Evolutionary conservation across 1,140 invertebrate genomes (phyloP), one percentile per base, ranked within the genome.

Genomic region (Zaprionus ghesquierei): DNA sequence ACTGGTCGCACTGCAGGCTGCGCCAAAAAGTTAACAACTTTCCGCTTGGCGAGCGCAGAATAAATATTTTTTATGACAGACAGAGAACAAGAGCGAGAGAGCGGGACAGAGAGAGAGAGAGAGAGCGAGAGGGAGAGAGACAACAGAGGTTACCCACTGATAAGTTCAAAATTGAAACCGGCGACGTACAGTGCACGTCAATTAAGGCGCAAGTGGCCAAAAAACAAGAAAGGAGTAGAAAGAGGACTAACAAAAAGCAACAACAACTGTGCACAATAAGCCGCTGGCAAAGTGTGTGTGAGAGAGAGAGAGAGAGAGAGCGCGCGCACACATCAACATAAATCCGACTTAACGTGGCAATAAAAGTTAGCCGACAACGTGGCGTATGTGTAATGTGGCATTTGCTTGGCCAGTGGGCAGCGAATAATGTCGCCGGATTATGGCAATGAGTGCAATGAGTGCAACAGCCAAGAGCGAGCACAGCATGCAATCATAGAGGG

Each of bases 341-440:
- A 85, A 85, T 85, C 78, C 81, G 77, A 85, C 81, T 85, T 86
- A 81, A 86, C 81, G 76, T 55, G 54, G 55, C 68, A 70, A 75
- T 75, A 71, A 70, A 75, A 70, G 72, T 70, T 70, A 15, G 33
- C 66, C 23, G 46, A 15, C 68, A 70, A 75, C 72, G 60, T 59
- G 60, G 64, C 72, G 68, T 70, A 75, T 75, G 72, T 75, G 72
- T 64, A 75, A 75, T 75, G 66, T 61, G 56, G 50, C 50, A 63
- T 65, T 54, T 65, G 50, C 15, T 46, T 33, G 51, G 18, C 18
- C 54, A 33, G 56, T 54, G 50, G 70, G 54, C 58, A 61, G 15
- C 29, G 29, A 64, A 69, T 58, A 75, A 75, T 70, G 54, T 22
- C n/a, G 46, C 41, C 33, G 53, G 35, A 70, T 69, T 63, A 55